Base-by-base conservation (phyloP, 2,888 invertebrate genomes). In the Epinotia brunnichana region DNA sequence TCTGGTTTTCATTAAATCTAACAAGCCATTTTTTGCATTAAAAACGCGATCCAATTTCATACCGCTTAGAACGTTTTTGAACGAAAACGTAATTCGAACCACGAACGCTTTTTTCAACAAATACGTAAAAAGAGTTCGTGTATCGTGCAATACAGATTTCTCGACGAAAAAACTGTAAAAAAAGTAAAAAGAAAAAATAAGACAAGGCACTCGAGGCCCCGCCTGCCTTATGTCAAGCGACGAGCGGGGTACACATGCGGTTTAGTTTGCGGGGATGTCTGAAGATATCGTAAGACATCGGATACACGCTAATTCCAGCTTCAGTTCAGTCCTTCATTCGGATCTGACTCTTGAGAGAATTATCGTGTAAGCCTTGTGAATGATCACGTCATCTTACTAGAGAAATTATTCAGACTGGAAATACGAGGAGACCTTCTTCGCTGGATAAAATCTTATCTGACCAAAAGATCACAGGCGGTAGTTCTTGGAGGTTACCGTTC, bases 101-200 rank as follows among this genome's bases (percentile, higher is more conserved):
- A 72, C 72, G 73, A 74, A 73, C 72, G 74, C 76, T 79, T 82
- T 84, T 81, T 81, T 79, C 62, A 78, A 78, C 78, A 80, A 80
- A 77, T 76, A 83, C 78, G 79, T 81, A 82, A 83, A 86, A 85
- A 83, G 83, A 84, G 77, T 84, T 83, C 84, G 83, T 85, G 82
- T 87, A 84, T 85, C 88, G 89, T 90, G 90, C 90, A 84, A 89
- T 90, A 90, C 89, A 88, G 87, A 90, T 89, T 90, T 87, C 84
- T 86, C 83, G 80, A 85, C 77, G 80, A 83, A 86, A 87, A 84
- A 76, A 80, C 77, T 74, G 71, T 77, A 78, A 81, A 81, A 83
- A 82, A 80, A 79, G 79, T 79, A 79, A 78, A 77, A 76, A 77
- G 75, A 79, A 80, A 81, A 83, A 83, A 82, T 79, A 79, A 79